phyloP scores from a whole-genome alignment of 2,888 invertebrate genomes.

The Selenia dentaria region DNA sequence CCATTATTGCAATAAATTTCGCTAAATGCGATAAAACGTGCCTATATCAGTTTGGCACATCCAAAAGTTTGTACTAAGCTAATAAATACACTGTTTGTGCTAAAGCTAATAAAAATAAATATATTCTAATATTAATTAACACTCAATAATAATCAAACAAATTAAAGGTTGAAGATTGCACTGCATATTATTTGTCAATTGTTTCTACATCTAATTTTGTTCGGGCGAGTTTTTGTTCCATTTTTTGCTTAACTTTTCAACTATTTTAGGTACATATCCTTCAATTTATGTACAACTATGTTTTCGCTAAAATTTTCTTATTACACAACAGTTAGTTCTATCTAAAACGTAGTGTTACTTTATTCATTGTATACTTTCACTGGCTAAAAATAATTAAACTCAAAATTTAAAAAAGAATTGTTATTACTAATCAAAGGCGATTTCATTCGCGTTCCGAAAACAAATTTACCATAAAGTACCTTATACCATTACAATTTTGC shows the following conservation, averaged over 20 bases:
- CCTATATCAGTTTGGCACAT: slow-evolving; percentile 79
- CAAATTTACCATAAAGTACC: slow-evolving; percentile 37
- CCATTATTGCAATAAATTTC: slow-evolving; percentile 35
- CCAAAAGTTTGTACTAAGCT: slow-evolving; percentile 78
- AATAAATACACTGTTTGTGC: slow-evolving; percentile 67
- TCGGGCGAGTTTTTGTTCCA: slow-evolving; percentile 83
- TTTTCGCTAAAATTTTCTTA: slow-evolving; percentile 66
- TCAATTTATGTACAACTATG: slow-evolving; percentile 69
- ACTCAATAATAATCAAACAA: slow-evolving; percentile 64
- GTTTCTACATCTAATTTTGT: slow-evolving; percentile 71
- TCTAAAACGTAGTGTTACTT: slow-evolving; percentile 60
- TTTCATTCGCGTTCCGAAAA: slow-evolving; percentile 58
- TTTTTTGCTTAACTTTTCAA: slow-evolving; percentile 66
- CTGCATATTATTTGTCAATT: slow-evolving; percentile 61
- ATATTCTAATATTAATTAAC: slow-evolving; percentile 40
- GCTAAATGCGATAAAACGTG: slow-evolving; percentile 75
- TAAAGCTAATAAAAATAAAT: slow-evolving; percentile 74
- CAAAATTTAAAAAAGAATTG: slow-evolving; percentile 38
- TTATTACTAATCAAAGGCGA: slow-evolving; percentile 78
- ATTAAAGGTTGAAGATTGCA: slow-evolving; percentile 71
- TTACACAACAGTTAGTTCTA: slow-evolving; percentile 78
- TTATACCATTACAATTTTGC: slow-evolving; percentile 41
- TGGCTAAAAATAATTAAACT: slow-evolving; percentile 43
- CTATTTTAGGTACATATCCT: slow-evolving; percentile 56
- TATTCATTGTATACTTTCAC: slow-evolving; percentile 55